Conservation (phyloP, 2,797 vertebrate genomes). For the Xiphorhynchus erythropygius region DNA sequence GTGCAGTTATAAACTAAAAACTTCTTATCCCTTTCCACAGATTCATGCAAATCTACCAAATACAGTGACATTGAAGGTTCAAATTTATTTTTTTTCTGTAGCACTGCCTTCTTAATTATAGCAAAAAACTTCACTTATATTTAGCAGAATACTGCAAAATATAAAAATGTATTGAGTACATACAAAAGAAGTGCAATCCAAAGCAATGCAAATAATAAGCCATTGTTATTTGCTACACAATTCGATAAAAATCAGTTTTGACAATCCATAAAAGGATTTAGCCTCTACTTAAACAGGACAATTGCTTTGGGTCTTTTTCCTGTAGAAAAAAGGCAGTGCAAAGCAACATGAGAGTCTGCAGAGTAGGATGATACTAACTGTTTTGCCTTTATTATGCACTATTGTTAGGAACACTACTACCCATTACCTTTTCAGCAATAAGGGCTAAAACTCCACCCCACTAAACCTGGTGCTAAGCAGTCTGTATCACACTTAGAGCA, state of each 20-base stretch:
- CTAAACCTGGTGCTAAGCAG: neutral
- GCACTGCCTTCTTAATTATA: slow-evolving; percentile 39
- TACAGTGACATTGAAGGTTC: slow-evolving; percentile 33
- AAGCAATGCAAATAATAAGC: neutral
- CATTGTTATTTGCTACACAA: neutral
- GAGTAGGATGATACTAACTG: neutral
- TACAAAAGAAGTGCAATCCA: neutral
- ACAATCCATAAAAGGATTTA: neutral
- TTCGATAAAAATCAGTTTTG: neutral
- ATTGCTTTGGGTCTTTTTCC: neutral
- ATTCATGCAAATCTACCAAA: slow-evolving; percentile 23
- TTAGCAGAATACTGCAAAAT: slow-evolving; percentile 29
- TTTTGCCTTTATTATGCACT: neutral
- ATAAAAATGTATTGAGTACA: neutral
- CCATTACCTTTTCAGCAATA: neutral
- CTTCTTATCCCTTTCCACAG: slow-evolving; percentile 15
- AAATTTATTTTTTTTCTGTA: neutral
- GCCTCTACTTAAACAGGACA: neutral
- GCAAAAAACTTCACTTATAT: slow-evolving; percentile 17
- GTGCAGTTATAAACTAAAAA: neutral
- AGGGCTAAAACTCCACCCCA: neutral
- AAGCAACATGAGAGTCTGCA: neutral
- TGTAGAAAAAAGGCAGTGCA: neutral
- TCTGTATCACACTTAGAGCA: neutral
- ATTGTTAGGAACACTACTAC: neutral